Evolutionary conservation across 2,797 vertebrate genomes (phyloP), one percentile per base, ranked within the genome.

Genomic region (Pelobates cultripes): DNA sequence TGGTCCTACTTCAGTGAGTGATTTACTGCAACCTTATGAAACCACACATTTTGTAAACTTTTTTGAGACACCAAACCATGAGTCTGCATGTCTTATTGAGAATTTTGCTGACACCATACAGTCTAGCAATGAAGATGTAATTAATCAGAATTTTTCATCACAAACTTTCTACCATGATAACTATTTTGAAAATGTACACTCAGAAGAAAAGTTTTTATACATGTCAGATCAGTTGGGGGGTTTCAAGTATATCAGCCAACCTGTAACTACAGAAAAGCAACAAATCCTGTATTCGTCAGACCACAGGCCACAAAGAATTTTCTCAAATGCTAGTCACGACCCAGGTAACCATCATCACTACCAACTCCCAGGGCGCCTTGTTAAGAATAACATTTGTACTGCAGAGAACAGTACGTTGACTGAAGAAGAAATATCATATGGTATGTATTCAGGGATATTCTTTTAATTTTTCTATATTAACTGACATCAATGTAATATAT

Each of bases 311-410:
- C 69, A 84, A 86, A 84, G 78, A 17, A 3, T 15, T 78, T 75
- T 61, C 85, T 82, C 87, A 73, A 85, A 86, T 79, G 13, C 61
- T 79, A 87, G 79, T 75, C 41, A 88, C 68, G n/a, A 42, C 79
- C 87, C 76, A 72, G 83, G 78, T 72, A 87, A 61, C 67, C 40
- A 83, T 70, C 68, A 74, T 85, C 87, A 85, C 83, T 82, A 81
- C 14, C 86, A 87, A 82, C 74, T n/a, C 78, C 4, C 17, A 80
- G 76, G 43, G 86, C 75, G 77, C 73, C 41, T 69, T 89, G 53
- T 77, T 87, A 77, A 78, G 85, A 88, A 85, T 63, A 90, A 86
- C 81, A 88, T 83, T 55, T 70, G 63, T 55, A 68, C 2, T 72
- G 45, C 64, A n/a, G n/a, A 51, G 15, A 51, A 67, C 0, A 57